Percentiles rank a stretch among this genome's conserved stretches.
These are phyloP conservation scores for Novumbra hubbsi DNA, from an alignment of 2,797 vertebrate species.

Conservation along the genomic window DNA sequence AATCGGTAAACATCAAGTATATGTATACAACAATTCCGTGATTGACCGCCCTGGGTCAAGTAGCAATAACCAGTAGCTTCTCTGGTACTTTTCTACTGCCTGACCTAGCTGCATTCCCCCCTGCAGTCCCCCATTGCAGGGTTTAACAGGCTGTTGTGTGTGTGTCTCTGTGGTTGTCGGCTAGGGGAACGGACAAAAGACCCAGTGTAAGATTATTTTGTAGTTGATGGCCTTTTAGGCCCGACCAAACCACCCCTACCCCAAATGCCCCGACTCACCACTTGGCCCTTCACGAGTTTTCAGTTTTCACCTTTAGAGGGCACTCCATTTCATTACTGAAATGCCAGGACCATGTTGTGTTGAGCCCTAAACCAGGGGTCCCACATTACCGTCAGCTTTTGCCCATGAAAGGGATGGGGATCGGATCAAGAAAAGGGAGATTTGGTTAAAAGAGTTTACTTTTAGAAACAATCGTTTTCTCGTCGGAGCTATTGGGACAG, in stretches of 20 bases:
- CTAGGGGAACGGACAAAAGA: slow-evolving; percentile 37
- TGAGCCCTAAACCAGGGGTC: not conserved
- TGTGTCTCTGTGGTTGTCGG: slow-evolving; percentile 22
- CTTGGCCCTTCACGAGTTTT: not conserved
- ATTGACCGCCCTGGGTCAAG: not conserved
- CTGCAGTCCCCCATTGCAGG: slow-evolving; percentile 45
- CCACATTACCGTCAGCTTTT: too few species aligned
- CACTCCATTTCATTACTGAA: not conserved
- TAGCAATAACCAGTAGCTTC: not conserved
- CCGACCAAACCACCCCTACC: not conserved
- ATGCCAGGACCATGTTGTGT: not conserved
- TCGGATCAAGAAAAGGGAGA: not conserved
- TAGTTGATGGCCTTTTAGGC: slow-evolving; percentile 17
- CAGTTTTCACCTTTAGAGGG: not conserved
- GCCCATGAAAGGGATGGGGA: too few species aligned
- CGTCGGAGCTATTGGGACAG: not conserved
- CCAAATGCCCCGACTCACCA: not conserved
- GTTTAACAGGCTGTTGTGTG: slow-evolving; percentile 36
- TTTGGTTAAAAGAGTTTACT: not conserved
- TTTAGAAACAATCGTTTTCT: not conserved
- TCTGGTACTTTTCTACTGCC: slow-evolving; percentile 60
- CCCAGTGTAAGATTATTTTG: slow-evolving; percentile 59
- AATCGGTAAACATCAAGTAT: not conserved
- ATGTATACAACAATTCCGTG: not conserved
- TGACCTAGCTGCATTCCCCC: slow-evolving; percentile 42